These are phyloP conservation scores for Graptemys geographica DNA, from an alignment of 2,797 vertebrate genomes.

Conservation along the genomic window DNA sequence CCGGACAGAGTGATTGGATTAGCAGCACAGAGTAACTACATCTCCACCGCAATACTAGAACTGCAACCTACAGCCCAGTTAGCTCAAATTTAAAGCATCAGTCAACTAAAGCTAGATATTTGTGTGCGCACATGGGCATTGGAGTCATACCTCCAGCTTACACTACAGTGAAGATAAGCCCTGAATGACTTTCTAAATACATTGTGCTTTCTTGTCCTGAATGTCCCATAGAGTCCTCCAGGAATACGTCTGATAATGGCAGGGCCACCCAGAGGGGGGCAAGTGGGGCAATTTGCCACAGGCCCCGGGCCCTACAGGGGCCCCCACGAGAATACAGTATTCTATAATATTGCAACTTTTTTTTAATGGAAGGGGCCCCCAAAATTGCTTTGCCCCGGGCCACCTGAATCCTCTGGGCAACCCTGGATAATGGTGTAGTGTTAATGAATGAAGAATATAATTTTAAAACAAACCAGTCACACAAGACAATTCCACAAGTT, in stretches of 20 bases:
- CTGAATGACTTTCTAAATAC: constrained; percentile 60
- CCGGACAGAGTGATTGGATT: rapidly evolving
- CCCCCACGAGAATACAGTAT: too few relatives aligned
- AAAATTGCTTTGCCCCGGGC: too few relatives aligned
- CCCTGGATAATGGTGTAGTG: constrained; percentile 24
- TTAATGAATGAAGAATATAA: constrained; percentile 54
- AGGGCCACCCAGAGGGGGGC: too few relatives aligned
- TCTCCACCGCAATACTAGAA: not conserved
- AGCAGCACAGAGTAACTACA: not conserved
- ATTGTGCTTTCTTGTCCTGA: not conserved
- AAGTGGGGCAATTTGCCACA: too few relatives aligned
- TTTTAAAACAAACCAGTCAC: constrained; percentile 60
- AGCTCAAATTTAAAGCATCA: not conserved
- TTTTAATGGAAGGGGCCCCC: too few relatives aligned
- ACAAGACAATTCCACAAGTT: constrained; percentile 46
- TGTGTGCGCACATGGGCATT: rapidly evolving
- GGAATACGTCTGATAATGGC: constrained; percentile 29
- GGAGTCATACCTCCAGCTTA: not conserved
- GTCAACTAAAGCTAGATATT: not conserved
- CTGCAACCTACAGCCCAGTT: rapidly evolving
- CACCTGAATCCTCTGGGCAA: too few relatives aligned
- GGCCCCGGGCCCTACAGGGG: too few relatives aligned
- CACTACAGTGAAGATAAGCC: constrained; percentile 20
- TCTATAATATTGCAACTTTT: too few relatives aligned
- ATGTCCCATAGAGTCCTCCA: constrained; percentile 43